Conservation (phyloP, 2,797 vertebrate genomes). For the Lacerta agilis region DNA sequence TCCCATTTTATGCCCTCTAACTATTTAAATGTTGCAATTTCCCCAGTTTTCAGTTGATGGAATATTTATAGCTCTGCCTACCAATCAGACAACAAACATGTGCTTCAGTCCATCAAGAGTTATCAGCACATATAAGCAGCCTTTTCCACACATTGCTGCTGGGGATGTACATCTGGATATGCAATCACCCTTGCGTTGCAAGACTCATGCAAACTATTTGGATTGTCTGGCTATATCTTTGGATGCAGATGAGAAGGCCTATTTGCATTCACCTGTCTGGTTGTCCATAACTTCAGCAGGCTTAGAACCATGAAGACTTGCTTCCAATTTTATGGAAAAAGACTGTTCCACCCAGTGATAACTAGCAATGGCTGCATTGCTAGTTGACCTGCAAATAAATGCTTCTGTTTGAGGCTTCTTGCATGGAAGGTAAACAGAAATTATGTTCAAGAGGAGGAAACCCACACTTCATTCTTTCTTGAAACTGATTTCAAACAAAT, state of each 20-base stretch:
- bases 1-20: background rate
- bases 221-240: background rate
- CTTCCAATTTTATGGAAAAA: background rate
- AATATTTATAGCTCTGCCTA: background rate
- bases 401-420: background rate
- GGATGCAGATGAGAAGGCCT: background rate
- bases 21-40: background rate
- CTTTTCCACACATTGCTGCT: background rate
- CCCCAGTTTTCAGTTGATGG: background rate
- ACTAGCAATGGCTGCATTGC: background rate
- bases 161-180: background rate
- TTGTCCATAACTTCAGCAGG: background rate
- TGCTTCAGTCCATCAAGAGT: background rate
- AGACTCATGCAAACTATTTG: background rate
- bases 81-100: background rate
- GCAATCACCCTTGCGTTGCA: background rate
- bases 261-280: background rate
- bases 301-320: background rate
- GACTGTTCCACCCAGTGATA: background rate
- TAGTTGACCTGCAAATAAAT: background rate
- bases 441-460: background rate
- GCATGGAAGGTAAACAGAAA: background rate
- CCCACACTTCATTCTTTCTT: background rate
- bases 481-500: background rate
- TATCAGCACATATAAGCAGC: background rate